Percentiles rank a stretch among this genome's conserved stretches.
phyloP scores from a whole-genome alignment of 2,888 invertebrate species.

The Dascillus cervinus region DNA sequence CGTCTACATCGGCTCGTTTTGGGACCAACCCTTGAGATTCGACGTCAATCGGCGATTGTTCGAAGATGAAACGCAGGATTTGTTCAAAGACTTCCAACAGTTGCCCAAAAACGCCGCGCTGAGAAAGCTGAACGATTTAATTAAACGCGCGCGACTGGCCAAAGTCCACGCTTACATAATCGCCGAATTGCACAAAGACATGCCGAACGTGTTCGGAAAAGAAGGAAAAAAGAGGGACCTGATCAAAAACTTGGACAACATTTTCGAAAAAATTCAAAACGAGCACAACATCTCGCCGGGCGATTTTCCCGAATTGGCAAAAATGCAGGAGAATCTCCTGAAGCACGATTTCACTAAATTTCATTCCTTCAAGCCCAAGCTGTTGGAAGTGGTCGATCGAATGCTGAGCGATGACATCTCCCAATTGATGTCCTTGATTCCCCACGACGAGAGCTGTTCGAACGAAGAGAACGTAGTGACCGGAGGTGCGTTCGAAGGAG shows the following conservation, averaged over 20 bases:
- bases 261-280: constrained; percentile 80
- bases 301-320: constrained; percentile 92
- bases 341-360: constrained; percentile 93
- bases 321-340: constrained; percentile 81
- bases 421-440: constrained; percentile 91
- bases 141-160: constrained; percentile 91
- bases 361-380: constrained; percentile 78
- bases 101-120: constrained; percentile 93
- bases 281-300: constrained; percentile 94
- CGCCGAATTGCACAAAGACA: constrained; percentile 84
- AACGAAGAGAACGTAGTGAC: constrained; percentile 31
- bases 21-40: constrained; percentile 93
- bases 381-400: constrained; percentile 86
- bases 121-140: constrained; percentile 94
- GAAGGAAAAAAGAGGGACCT: constrained; percentile 94
- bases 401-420: constrained; percentile 96
- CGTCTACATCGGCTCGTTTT: constrained; percentile 98
- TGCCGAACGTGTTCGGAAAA: constrained; percentile 95
- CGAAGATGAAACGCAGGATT: constrained; percentile 91
- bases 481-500: constrained; percentile 93
- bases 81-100: constrained; percentile 89
- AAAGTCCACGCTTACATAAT: constrained; percentile 99
- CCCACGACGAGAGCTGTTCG: constrained; percentile 39
- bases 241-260: constrained; percentile 82
- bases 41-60: constrained; percentile 88